phyloP scores from a whole-genome alignment of 2,113 vertebrate genomes.

The Pogonocichla stellata region DNA sequence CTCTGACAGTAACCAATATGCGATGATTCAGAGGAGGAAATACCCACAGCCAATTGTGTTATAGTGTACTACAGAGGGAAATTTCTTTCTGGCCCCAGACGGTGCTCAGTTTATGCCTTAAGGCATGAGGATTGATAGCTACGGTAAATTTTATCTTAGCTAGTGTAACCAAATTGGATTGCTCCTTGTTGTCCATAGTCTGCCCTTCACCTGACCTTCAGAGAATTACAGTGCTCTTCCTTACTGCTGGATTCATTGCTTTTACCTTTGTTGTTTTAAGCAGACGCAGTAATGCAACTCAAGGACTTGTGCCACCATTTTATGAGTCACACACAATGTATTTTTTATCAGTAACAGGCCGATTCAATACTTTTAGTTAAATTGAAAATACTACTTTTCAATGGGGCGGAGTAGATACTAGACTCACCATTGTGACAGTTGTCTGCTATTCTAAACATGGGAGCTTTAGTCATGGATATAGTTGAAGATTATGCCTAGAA shows the following conservation, averaged over 20 bases:
- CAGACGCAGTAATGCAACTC: background rate
- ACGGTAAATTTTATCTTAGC: conserved; percentile 61
- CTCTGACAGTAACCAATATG: conserved; percentile 48
- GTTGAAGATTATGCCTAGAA: background rate
- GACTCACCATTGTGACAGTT: background rate
- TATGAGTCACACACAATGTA: background rate
- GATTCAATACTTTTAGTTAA: background rate
- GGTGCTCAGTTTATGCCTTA: conserved; percentile 59
- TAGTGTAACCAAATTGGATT: conserved; percentile 57
- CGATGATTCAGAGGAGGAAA: conserved; percentile 58
- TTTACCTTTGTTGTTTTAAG: background rate
- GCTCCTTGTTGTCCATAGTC: conserved; percentile 46
- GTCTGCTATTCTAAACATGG: background rate
- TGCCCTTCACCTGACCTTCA: conserved; percentile 53
- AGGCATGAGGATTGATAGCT: conserved; percentile 57
- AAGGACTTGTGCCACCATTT: background rate
- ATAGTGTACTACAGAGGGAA: conserved; percentile 44
- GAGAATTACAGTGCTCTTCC: background rate
- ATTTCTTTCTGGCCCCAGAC: conserved; percentile 48
- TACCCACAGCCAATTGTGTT: conserved; percentile 11
- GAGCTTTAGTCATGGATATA: background rate
- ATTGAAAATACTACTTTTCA: background rate
- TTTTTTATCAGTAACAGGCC: background rate
- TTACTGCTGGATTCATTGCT: background rate
- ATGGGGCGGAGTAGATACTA: background rate